Evolutionary conservation across 2,113 vertebrate genomes (phyloP).

Genomic region (Barnardius zonarius): DNA sequence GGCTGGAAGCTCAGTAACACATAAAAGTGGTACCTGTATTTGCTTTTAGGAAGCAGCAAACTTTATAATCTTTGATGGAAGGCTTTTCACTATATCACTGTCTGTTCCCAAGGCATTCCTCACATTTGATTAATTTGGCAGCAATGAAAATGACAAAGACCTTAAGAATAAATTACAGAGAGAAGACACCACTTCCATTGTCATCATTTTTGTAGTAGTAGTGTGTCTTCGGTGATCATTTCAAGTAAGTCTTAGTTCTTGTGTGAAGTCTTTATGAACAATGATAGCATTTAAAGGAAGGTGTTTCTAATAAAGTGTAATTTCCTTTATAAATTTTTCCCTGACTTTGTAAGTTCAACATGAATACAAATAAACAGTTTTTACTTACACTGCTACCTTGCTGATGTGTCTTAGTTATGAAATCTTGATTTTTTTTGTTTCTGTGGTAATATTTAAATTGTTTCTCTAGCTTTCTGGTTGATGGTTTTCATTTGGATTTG

Average conservation of each 20-base stretch:
- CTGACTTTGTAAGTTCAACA: neutral
- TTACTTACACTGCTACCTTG: neutral
- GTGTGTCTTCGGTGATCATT: neutral
- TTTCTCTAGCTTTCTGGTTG: neutral
- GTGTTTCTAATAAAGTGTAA: neutral
- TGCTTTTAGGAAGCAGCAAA: neutral
- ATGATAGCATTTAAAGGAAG: neutral
- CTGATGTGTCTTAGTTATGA: neutral
- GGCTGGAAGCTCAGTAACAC: neutral
- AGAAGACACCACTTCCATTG: neutral
- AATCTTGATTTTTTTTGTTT: neutral
- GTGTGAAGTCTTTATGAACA: neutral
- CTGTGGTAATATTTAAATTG: neutral
- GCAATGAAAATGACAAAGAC: neutral
- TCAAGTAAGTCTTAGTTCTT: neutral
- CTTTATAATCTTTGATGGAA: neutral
- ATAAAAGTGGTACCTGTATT: neutral
- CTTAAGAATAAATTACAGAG: neutral
- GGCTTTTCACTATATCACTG: neutral
- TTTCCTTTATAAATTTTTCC: neutral
- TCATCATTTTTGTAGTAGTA: neutral
- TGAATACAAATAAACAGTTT: neutral
- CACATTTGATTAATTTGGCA: neutral
- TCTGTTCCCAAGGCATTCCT: neutral
- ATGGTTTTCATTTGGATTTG: neutral